Evolutionary conservation across 2,888 invertebrate genomes (phyloP).

Genomic region (Chymomyza caudatula): DNA sequence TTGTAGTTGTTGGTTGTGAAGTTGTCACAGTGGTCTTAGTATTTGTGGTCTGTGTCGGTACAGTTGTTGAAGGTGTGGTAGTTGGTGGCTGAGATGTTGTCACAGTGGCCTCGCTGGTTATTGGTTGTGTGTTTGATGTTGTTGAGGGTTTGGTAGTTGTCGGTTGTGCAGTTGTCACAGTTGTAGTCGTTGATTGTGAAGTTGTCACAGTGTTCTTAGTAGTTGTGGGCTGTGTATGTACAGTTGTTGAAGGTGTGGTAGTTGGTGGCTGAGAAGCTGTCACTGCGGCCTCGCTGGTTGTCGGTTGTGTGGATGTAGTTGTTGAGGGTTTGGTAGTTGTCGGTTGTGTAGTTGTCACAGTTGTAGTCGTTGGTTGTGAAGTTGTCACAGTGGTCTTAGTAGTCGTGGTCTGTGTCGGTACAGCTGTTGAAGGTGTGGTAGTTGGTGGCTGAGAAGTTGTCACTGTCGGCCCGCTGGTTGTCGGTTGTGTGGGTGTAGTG

Average conservation of each 20-base stretch:
- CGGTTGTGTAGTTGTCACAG: too few relatives aligned
- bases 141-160: background rate
- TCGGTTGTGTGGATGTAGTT: background rate
- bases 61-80: background rate
- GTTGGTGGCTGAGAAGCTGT: background rate
- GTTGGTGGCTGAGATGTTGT: background rate
- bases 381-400: background rate
- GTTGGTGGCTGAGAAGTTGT: background rate
- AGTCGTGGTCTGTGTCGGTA: background rate
- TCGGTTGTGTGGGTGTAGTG: background rate
- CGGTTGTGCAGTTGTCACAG: too few relatives aligned
- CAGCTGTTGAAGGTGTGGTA: too few relatives aligned
- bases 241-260: background rate
- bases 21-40: background rate
- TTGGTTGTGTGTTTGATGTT: background rate
- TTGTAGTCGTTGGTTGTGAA: too few relatives aligned
- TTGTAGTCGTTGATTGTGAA: too few relatives aligned
- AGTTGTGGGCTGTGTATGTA: background rate
- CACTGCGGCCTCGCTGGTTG: background rate
- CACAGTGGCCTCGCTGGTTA: too few relatives aligned
- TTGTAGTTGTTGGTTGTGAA: background rate
- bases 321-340: background rate
- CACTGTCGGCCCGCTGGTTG: too few relatives aligned
- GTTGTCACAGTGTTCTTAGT: background rate
- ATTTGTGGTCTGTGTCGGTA: background rate